phyloP scores from a whole-genome alignment of 2,888 invertebrate genomes.

The Glyphotaelius pellucidus region DNA sequence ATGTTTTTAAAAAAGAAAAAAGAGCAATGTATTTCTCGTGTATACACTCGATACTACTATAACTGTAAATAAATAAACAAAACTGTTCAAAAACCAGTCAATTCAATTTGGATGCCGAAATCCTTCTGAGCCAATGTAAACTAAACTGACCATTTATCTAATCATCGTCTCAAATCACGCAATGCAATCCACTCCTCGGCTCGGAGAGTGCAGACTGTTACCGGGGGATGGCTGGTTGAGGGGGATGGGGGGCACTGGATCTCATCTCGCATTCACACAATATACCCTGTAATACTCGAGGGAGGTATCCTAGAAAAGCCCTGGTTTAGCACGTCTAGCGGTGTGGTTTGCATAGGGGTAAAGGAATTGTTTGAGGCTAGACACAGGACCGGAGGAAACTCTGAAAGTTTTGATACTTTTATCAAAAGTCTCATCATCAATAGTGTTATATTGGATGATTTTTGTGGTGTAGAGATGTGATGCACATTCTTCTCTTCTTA shows the following conservation, averaged over 20 bases:
- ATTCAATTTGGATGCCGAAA: neutral
- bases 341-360: constrained; percentile 33
- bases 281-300: constrained; percentile 2
- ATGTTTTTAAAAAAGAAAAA: neutral
- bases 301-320: constrained; percentile 38
- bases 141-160: neutral
- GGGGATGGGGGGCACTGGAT: neutral
- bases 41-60: neutral
- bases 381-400: neutral
- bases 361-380: neutral
- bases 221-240: neutral
- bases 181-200: neutral
- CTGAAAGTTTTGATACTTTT: neutral
- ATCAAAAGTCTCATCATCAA: no score
- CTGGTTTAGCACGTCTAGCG: constrained; percentile 36
- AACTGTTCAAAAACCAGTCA: neutral
- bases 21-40: neutral
- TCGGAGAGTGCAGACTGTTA: neutral
- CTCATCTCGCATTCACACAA: constrained; percentile 16
- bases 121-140: neutral
- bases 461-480: no score
- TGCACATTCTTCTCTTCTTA: no score
- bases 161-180: neutral
- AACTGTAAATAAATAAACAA: no score
- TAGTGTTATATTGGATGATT: no score